Evolutionary conservation across 2,113 vertebrate genomes (phyloP), one percentile per base, ranked within the genome.

Genomic region (Calypte anna): DNA sequence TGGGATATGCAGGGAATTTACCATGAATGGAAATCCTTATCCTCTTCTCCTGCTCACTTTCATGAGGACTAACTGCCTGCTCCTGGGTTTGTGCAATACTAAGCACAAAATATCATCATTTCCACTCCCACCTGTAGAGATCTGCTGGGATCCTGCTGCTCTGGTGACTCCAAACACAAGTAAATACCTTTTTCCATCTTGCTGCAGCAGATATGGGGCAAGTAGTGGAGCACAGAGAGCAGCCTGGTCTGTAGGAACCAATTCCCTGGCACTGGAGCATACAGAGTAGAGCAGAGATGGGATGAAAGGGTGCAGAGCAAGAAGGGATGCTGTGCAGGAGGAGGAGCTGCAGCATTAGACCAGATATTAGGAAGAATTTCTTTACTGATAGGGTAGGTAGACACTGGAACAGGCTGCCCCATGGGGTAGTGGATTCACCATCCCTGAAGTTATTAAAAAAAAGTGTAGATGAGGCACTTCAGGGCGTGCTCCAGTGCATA

Each of bases 111-210:
- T 9, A 12, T 63, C 44, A 0, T 33, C 33, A 51, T 90, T 93
- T 51, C 90, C 59, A 23, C 25, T 74, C 43, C 91, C 62, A 54
- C 88, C 70, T 80, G 51, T 6, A 20, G 43, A 54, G n/a, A 46
- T 14, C 46, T 46, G 46, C 70, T 72, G 66, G 53, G 48, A 63
- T 13, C 62, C 36, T 61, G 46, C 82, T 58, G 59, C 72, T 79
- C 54, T 44, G 67, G 4, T 30, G 79, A 19, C 0, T 0, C n/a
- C 81, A 66, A 62, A n/a, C 3, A 2, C 21, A 1, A 1, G 4
- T 24, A 10, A 55, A 48, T 6, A 58, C 25, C 7, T 70, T 75
- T 58, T 6, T 6, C 55, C 57, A 13, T n/a, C 64, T 18, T 21
- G 7, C 57, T 36, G 40, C 17, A 76, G 72, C 18, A 76, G 66